Conservation (phyloP, 2,797 vertebrate genomes). For the Neosalanx taihuensis region DNA sequence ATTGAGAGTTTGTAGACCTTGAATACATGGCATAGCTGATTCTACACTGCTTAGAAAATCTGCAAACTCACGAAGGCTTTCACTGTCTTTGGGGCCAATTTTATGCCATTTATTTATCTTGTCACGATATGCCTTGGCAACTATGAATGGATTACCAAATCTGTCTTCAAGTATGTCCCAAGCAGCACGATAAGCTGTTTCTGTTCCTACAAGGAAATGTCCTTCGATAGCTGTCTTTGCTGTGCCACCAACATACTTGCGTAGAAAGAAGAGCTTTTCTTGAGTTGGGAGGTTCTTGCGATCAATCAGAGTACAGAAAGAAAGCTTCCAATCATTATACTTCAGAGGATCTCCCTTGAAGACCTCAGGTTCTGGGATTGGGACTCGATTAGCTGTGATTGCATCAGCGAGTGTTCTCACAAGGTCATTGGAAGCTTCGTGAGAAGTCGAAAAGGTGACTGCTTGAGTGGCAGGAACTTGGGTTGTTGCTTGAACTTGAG, state of each 20-base stretch:
- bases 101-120: constrained; percentile 34
- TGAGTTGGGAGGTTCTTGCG: constrained; percentile 16
- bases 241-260: background rate
- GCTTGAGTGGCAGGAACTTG: no score
- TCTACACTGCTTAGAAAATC: constrained; percentile 31
- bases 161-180: constrained; percentile 3
- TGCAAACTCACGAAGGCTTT: constrained; percentile 24
- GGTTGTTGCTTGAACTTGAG: no score
- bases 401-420: background rate
- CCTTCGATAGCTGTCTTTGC: no score
- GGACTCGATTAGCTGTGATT: constrained; percentile 1
- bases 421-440: no score
- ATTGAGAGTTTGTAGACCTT: constrained; percentile 19
- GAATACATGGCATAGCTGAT: constrained; percentile 31
- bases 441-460: no score
- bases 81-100: constrained; percentile 20
- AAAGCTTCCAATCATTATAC: constrained; percentile 17
- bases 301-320: constrained; percentile 4
- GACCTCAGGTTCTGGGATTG: background rate
- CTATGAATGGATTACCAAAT: constrained; percentile 1
- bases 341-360: constrained; percentile 15
- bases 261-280: constrained; percentile 13
- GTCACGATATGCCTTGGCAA: constrained; percentile 13
- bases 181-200: no score
- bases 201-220: no score